Conservation (phyloP, 2,888 invertebrate genomes). For the Thysanoteuthis rhombus region DNA sequence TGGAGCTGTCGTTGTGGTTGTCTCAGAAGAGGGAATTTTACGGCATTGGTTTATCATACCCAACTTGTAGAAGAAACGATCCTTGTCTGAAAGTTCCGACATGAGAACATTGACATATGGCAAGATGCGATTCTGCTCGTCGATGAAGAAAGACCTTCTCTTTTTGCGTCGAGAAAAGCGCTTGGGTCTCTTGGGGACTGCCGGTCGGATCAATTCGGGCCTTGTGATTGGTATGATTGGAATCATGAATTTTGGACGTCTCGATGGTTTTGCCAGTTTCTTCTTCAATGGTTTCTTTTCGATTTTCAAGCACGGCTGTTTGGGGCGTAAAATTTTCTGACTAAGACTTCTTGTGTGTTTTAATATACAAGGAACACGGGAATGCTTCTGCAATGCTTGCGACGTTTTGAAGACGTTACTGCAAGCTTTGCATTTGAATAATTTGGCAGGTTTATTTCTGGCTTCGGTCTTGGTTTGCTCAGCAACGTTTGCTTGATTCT, state of each 20-base stretch:
- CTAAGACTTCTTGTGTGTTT: constrained; percentile 35
- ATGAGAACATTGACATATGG: constrained; percentile 33
- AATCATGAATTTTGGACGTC: constrained; percentile 34
- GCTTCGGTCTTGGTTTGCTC: background rate
- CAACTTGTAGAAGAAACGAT: constrained; percentile 37
- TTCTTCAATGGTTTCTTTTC: constrained; percentile 33
- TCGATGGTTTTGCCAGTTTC: constrained; percentile 32
- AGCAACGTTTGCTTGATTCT: background rate
- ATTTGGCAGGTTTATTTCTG: background rate
- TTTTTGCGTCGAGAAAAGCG: constrained; percentile 31
- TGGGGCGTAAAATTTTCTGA: constrained; percentile 37
- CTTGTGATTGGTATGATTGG: constrained; percentile 28
- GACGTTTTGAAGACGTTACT: constrained; percentile 33
- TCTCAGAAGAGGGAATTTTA: background rate
- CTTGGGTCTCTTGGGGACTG: constrained; percentile 21
- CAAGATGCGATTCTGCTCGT: constrained; percentile 32
- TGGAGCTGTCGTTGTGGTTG: background rate
- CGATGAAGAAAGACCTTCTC: background rate
- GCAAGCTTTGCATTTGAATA: constrained; percentile 36
- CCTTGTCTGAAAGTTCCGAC: constrained; percentile 35
- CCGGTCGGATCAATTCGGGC: constrained; percentile 25
- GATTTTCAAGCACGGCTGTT: constrained; percentile 31
- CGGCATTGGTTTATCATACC: constrained; percentile 33
- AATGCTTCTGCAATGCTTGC: constrained; percentile 34
- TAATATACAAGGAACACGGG: constrained; percentile 36